phyloP scores from a whole-genome alignment of 2,888 invertebrate species.

The Clitarchus hookeri region DNA sequence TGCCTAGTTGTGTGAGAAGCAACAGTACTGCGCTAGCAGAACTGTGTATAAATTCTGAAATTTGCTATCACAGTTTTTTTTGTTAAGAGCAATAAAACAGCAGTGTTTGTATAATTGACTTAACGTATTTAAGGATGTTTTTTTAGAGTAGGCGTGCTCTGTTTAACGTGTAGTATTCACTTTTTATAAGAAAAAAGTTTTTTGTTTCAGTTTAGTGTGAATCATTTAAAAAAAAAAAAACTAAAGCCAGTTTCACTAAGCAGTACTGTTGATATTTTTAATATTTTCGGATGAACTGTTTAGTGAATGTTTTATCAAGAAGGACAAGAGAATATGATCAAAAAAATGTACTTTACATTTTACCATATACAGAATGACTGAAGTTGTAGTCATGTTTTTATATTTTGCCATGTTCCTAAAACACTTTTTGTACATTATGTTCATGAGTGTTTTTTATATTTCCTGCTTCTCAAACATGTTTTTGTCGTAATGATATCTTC shows the following conservation, averaged over 20 bases:
- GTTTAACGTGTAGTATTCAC: neutral
- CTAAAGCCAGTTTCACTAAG: neutral
- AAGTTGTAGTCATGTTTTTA: slow-evolving; percentile 12
- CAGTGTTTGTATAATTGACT: neutral
- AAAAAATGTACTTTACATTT: neutral
- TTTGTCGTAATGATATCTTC: neutral
- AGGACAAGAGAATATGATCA: slow-evolving; percentile 5
- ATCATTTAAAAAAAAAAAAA: neutral
- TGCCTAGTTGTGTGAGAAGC: neutral
- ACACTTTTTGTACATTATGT: slow-evolving; percentile 19
- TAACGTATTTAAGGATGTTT: neutral
- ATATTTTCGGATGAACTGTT: neutral
- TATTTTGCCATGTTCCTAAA: slow-evolving; percentile 18
- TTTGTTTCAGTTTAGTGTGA: neutral
- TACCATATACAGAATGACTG: neutral
- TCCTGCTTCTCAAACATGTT: neutral
- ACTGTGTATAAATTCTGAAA: neutral
- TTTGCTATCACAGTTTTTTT: neutral
- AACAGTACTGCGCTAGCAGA: neutral
- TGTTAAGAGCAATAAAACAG: neutral
- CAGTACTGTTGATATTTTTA: neutral
- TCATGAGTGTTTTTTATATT: neutral
- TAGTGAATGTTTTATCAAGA: slow-evolving; percentile 2
- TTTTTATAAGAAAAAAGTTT: neutral
- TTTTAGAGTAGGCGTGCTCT: neutral